Base-by-base conservation (phyloP, 2,888 invertebrate species). In the Dermolepida albohirtum region DNA sequence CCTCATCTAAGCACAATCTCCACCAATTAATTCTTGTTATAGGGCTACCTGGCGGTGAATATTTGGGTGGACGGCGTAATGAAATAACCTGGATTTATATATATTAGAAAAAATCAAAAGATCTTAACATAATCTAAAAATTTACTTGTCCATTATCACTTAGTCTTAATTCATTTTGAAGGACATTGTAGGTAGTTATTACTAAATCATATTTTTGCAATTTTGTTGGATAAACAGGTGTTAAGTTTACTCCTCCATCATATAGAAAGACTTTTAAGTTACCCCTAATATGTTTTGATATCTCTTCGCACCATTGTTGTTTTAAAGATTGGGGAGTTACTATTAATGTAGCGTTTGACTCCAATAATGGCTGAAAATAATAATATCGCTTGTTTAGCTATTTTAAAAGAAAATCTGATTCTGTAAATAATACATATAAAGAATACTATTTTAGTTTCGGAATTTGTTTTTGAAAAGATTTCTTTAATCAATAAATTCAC, bases 1-100 rank as follows among this genome's bases (percentile, higher is more conserved):
- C 93, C 83, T 94, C 94, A 81, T 94, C 94, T 27, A 93, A 82
- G 77, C 91, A 88, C 62, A 93, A 86, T 66, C 93, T 85, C 92
- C 92, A 93, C 91, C 92, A 94, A 55, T 88, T 83, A 1, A 93
- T 84, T 76, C 88, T 86, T 0, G 87, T 81, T n/a, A 94, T 80
- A 0, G 93, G 92, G 51, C 90, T 88, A 0, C 88, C 88, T 1
- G 88, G 85, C 0, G 87, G 84, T 80, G 89, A 84, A 73, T 89
- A 92, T 39, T 87, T 85, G 70, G 89, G 88, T n/a, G 87, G 85
- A 69, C 86, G 82, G 0, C 92, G 84, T 57, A 90, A 81, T 17
- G 70, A 54, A 66, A 73, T 67, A 40, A 50, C 22, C 71, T 71
- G 40, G 6, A 16, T 8, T 8, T 49, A 47, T 29, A 27, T 10